Evolutionary conservation across 2,888 invertebrate genomes (phyloP).

Genomic region (Drosophila prostipennis): DNA sequence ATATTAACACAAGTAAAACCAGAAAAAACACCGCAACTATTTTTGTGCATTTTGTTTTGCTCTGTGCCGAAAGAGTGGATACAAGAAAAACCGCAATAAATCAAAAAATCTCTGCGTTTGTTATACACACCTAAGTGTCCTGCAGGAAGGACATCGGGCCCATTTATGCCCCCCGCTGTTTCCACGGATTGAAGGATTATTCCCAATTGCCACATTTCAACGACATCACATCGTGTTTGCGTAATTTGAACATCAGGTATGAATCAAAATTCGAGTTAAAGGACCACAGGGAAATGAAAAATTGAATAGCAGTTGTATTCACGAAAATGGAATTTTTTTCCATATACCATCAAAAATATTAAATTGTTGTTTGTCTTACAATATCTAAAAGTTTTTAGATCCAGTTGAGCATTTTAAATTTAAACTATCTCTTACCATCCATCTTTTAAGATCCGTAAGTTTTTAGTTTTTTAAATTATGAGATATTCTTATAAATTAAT

Average conservation of each 20-base stretch:
- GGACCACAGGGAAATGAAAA: not conserved
- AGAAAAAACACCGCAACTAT: constrained; percentile 15
- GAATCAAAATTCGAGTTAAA: constrained; percentile 12
- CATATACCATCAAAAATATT: not conserved
- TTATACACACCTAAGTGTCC: constrained; percentile 69
- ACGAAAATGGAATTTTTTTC: no score
- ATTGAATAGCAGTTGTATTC: no score
- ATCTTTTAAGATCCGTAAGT: no score
- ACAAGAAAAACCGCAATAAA: constrained; percentile 29
- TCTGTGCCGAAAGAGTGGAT: constrained; percentile 23
- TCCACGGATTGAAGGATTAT: constrained; percentile 30
- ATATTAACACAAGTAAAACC: constrained; percentile 1
- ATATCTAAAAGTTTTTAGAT: no score
- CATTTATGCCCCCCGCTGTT: constrained; percentile 26
- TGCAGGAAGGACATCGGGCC: constrained; percentile 57
- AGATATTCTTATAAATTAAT: no score
- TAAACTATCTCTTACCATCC: no score
- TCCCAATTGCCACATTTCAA: constrained; percentile 51
- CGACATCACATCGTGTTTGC: constrained; percentile 9
- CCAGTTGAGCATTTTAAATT: no score
- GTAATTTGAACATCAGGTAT: constrained; percentile 57
- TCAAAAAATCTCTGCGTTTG: constrained; percentile 51
- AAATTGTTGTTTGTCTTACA: no score
- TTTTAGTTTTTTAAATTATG: no score
- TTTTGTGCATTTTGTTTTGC: constrained; percentile 34